Percentiles rank a stretch among this genome's conserved stretches.
These are phyloP conservation scores for Epirrhoe alternata DNA, from an alignment of 2,888 invertebrate genomes.

Conservation along the genomic window DNA sequence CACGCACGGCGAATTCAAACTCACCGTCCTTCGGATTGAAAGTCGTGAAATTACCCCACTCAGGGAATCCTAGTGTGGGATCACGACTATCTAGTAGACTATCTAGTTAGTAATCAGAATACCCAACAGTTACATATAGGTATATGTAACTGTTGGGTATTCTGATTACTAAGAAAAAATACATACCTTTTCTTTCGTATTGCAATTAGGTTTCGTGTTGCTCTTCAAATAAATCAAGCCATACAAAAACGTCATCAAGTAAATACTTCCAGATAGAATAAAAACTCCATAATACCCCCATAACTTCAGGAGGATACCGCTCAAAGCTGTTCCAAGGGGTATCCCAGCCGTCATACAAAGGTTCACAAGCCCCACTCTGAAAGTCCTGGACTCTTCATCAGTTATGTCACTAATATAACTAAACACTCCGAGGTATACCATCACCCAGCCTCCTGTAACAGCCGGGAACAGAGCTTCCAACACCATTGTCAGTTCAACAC, in stretches of 20 bases:
- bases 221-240: conserved; percentile 64
- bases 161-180: background rate
- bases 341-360: conserved; percentile 85
- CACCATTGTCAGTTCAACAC: conserved; percentile 82
- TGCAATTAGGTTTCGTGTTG: conserved; percentile 62
- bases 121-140: too few species aligned
- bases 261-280: conserved; percentile 60
- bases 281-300: conserved; percentile 79
- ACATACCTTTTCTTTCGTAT: conserved; percentile 58
- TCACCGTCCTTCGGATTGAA: too few species aligned
- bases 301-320: conserved; percentile 77
- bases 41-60: too few species aligned
- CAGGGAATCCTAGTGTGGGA: too few species aligned
- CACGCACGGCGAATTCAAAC: too few species aligned
- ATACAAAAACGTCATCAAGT: conserved; percentile 74
- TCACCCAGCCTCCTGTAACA: conserved; percentile 82
- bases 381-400: conserved; percentile 81
- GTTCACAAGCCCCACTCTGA: conserved; percentile 86
- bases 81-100: too few species aligned
- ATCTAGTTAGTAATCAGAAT: too few species aligned
- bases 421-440: conserved; percentile 84
- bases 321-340: conserved; percentile 83
- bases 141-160: too few species aligned
- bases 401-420: conserved; percentile 87
- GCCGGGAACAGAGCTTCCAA: conserved; percentile 83